Conservation (phyloP, 1,140 invertebrate genomes). For the Drosophila fuyamai region DNA sequence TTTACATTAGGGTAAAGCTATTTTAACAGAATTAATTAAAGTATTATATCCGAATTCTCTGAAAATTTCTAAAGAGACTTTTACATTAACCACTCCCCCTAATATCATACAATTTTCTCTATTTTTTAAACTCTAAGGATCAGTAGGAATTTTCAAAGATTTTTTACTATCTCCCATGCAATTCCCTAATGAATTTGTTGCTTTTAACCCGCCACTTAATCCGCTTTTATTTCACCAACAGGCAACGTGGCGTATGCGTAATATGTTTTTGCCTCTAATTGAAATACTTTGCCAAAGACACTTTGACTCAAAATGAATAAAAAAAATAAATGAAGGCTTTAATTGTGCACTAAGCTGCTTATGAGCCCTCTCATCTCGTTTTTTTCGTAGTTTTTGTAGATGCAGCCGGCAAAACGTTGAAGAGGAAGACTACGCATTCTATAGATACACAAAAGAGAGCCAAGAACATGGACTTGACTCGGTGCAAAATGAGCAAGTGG, state of each 20-base stretch:
- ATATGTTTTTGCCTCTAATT: conserved; percentile 44
- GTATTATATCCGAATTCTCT: neutral
- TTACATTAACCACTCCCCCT: neutral
- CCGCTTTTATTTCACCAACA: neutral
- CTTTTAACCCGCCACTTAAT: conserved; percentile 1
- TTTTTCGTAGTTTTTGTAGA: conserved; percentile 11
- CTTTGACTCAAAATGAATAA: conserved; percentile 1
- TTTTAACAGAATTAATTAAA: neutral
- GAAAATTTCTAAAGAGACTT: neutral
- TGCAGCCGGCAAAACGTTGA: conserved; percentile 11
- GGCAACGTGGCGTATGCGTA: conserved; percentile 49
- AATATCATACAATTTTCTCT: too few relatives aligned
- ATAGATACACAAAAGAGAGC: conserved; percentile 57
- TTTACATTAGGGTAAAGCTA: too few relatives aligned
- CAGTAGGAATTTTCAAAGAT: neutral
- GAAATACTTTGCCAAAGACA: conserved; percentile 45
- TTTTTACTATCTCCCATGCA: neutral
- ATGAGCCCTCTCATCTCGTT: conserved; percentile 6
- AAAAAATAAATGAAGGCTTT: conserved; percentile 25
- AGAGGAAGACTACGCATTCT: conserved; percentile 42
- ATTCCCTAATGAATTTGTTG: conserved; percentile 1
- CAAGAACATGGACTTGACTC: conserved; percentile 64
- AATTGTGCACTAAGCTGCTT: conserved; percentile 58
- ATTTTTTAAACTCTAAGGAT: neutral
- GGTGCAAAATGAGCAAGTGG: conserved; percentile 28